Base-by-base conservation (phyloP, 2,888 invertebrate species). In the Oxycera nigricornis region DNA sequence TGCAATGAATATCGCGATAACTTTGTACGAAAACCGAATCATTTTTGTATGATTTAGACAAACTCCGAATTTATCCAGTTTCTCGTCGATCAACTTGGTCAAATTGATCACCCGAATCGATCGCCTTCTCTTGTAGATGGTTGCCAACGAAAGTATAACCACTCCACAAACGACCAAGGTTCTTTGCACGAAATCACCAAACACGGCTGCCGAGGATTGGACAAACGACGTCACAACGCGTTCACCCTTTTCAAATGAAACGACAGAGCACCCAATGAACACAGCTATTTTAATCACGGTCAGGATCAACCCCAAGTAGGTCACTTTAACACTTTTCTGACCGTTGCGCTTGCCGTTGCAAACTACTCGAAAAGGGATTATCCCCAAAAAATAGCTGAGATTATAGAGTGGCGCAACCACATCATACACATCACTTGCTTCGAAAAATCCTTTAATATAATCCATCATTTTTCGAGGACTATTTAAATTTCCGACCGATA, bases 21-120 rank as follows among this genome's bases (percentile, higher is more conserved):
- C 4, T 17, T 30, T 30, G 20, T 82, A 78, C 11, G 82, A 82
- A 68, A 80, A 83, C 1, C 82, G 80, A 22, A 82, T 81, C 39
- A 83, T 82, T 26, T 80, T 79, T 0, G 80, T 79, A 77, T 84
- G 83, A 75, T 84, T 80, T 77, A 83, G 73, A 67, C 81, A 81
- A 72, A 83, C 79, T 72, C 84, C 85, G 68, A 84, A 75, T 2
- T 80, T 74, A 46, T 81, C 81, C 14, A 83, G 82, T 41, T 82
- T 82, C 75, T 82, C 81, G 73, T 83, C 83, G 17, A 82, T 82
- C 1, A 81, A 76, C 22, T 82, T 79, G 28, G 81, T 81, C 35
- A 81, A 80, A 55, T 81, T 82, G 17, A 83, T 82, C 1, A 83
- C 82, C 77, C 78, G 77, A 20, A 82, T 81, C 2, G 82, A 62